These are phyloP conservation scores for Rhizomys pruinosus DNA, from an alignment of 2,113 vertebrate genomes.

Conservation along the genomic window DNA sequence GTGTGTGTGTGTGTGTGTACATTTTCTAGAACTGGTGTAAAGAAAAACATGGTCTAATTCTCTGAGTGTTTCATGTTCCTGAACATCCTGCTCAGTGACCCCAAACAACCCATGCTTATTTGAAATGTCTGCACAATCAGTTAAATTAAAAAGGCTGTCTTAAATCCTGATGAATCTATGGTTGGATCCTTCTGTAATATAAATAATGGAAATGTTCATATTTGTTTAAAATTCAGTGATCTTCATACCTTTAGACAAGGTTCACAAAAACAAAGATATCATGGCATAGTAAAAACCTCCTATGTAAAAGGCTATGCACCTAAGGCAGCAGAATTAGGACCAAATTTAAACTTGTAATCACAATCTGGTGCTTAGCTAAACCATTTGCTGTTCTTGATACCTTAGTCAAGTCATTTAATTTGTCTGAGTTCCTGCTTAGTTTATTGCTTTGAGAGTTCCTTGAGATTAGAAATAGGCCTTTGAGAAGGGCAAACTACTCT, in stretches of 20 bases:
- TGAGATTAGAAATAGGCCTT: not conserved
- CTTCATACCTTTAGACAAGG: constrained; percentile 29
- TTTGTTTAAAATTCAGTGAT: constrained; percentile 2
- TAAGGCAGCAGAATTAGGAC: not conserved
- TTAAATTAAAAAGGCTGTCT: not conserved
- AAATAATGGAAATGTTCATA: constrained; percentile 16
- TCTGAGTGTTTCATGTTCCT: not conserved
- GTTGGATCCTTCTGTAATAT: not conserved
- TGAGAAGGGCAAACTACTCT: not conserved
- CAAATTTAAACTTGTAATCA: not conserved
- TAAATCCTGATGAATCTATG: constrained; percentile 40
- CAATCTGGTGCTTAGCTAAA: not conserved
- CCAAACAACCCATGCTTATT: not conserved
- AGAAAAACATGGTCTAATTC: not conserved
- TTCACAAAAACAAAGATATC: constrained; percentile 49
- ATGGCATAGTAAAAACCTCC: not conserved
- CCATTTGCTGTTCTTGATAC: constrained; percentile 3
- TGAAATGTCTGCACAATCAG: not conserved
- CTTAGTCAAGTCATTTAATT: constrained; percentile 13
- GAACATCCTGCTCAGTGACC: not conserved
- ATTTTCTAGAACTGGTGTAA: not conserved
- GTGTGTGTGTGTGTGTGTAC: not conserved
- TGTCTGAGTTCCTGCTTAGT: not conserved
- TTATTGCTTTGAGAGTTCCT: constrained; percentile 2
- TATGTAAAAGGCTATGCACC: not conserved